These are phyloP conservation scores for Hyphantria cunea DNA, from an alignment of 1,140 invertebrate species.

Conservation along the genomic window DNA sequence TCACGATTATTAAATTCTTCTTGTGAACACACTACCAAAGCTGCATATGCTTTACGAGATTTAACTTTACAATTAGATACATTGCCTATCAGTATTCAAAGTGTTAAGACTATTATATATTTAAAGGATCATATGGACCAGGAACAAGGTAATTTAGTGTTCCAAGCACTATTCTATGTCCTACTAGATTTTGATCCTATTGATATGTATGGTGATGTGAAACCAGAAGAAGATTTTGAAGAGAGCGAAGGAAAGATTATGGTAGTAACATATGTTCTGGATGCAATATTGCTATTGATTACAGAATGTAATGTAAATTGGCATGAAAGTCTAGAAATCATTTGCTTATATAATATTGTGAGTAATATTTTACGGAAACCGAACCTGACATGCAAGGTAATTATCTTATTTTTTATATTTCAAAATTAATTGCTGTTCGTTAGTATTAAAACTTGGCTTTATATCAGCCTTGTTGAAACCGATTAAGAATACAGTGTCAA, in stretches of 20 bases:
- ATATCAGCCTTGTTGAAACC: too few species aligned
- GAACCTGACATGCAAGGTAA: conserved; percentile 81
- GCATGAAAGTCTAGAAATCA: conserved; percentile 87
- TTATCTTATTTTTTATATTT: conserved; percentile 8
- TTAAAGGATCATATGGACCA: conserved; percentile 82
- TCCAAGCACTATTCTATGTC: conserved; percentile 86
- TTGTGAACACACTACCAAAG: conserved; percentile 83
- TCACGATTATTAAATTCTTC: conserved; percentile 84
- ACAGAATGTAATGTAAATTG: conserved; percentile 88
- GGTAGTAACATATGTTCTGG: conserved; percentile 81
- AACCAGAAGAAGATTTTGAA: conserved; percentile 35
- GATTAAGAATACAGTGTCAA: too few species aligned
- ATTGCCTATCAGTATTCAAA: conserved; percentile 83
- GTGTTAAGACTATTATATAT: conserved; percentile 83
- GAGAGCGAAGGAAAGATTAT: conserved; percentile 57
- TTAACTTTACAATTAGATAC: conserved; percentile 77
- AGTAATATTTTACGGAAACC: conserved; percentile 81
- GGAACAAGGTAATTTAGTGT: conserved; percentile 86
- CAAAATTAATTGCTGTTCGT: too few species aligned
- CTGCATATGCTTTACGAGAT: conserved; percentile 84
- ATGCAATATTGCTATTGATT: conserved; percentile 84
- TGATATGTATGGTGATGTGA: conserved; percentile 45
- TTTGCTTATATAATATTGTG: conserved; percentile 83
- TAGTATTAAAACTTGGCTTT: too few species aligned
- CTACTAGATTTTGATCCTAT: conserved; percentile 83